Percentiles rank a stretch among this genome's conserved stretches.
phyloP scores from a whole-genome alignment of 2,888 invertebrate genomes.

The Mechanitis messenoides region DNA sequence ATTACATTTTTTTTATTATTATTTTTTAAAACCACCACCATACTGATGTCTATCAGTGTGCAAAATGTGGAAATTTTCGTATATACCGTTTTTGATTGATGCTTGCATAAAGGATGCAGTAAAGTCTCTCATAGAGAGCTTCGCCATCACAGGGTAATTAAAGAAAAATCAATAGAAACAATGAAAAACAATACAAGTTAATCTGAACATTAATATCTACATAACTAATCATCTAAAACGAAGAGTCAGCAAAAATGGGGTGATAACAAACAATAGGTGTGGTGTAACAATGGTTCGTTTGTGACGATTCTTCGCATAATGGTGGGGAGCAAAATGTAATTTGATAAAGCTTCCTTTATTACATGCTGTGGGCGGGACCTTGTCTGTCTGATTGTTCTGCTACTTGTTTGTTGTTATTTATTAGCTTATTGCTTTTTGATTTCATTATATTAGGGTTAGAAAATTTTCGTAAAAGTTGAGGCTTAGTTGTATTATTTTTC shows the following conservation, averaged over 20 bases:
- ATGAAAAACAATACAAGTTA: constrained; percentile 34
- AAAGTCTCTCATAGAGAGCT: too few relatives aligned
- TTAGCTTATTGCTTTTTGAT: constrained; percentile 26
- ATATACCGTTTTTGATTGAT: too few relatives aligned
- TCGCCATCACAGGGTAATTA: too few relatives aligned
- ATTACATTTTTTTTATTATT: too few relatives aligned
- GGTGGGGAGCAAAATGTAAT: constrained; percentile 68
- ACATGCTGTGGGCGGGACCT: constrained; percentile 66
- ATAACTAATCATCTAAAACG: constrained; percentile 46
- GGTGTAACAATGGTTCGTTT: constrained; percentile 74
- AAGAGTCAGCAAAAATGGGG: constrained; percentile 68
- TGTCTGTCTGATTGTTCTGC: constrained; percentile 48
- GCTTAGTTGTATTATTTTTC: too few relatives aligned
- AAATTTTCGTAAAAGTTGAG: too few relatives aligned
- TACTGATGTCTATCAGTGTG: too few relatives aligned
- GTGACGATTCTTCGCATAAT: constrained; percentile 74
- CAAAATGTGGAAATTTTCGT: too few relatives aligned
- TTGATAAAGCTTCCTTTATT: constrained; percentile 71
- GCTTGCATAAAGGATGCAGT: too few relatives aligned
- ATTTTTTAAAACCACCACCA: too few relatives aligned
- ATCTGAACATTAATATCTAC: constrained; percentile 39
- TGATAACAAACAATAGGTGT: constrained; percentile 74
- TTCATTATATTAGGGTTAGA: constrained; percentile 12
- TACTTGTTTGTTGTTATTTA: constrained; percentile 43
- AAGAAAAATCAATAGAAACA: neutral